Evolutionary conservation across 2,888 invertebrate genomes (phyloP).

Genomic region (Drosophila mayaguana): DNA sequence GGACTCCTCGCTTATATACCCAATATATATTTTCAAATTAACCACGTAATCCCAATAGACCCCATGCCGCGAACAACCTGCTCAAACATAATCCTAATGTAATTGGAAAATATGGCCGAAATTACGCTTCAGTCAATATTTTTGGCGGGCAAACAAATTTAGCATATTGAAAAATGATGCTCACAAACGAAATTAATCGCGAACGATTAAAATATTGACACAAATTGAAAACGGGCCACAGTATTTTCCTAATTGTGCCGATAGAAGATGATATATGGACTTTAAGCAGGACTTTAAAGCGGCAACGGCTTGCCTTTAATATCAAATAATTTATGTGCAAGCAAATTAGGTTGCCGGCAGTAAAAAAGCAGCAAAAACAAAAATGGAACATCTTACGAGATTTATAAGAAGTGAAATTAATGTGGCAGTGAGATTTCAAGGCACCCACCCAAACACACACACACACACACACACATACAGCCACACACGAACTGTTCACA

Average conservation of each 20-base stretch:
- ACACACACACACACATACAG: background rate
- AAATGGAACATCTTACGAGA: conserved; percentile 55
- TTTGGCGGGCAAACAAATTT: conserved; percentile 33
- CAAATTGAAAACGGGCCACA: conserved; percentile 64
- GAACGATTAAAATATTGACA: conserved; percentile 71
- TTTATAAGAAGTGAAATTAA: conserved; percentile 82
- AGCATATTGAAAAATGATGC: conserved; percentile 46
- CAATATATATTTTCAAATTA: background rate
- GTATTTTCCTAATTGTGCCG: conserved; percentile 37
- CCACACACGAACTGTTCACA: conserved; percentile 22
- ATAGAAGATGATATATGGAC: conserved; percentile 66
- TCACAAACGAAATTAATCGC: conserved; percentile 60
- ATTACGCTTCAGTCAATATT: conserved; percentile 51
- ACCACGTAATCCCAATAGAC: background rate
- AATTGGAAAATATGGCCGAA: conserved; percentile 42
- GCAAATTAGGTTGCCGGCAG: conserved; percentile 36
- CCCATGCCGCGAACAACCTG: background rate
- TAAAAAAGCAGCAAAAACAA: conserved; percentile 37
- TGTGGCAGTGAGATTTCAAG: conserved; percentile 69
- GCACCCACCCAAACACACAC: background rate
- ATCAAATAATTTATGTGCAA: conserved; percentile 60
- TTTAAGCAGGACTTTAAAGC: conserved; percentile 47
- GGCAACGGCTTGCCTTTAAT: conserved; percentile 43
- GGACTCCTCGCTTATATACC: background rate
- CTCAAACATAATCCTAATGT: conserved; percentile 11